These are phyloP conservation scores for Protophormia terraenovae DNA, from an alignment of 2,888 invertebrate species.

Conservation along the genomic window DNA sequence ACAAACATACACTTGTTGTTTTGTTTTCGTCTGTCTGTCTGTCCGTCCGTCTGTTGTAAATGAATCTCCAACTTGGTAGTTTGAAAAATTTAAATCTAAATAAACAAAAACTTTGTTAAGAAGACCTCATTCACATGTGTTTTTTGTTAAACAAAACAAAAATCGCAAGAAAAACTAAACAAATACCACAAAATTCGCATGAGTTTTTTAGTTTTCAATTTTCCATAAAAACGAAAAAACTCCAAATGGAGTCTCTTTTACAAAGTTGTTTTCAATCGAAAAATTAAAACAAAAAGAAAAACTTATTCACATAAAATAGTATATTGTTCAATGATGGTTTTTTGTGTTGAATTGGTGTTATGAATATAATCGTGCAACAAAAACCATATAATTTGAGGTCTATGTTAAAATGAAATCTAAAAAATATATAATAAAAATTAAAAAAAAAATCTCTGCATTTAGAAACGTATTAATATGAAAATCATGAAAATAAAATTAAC, in stretches of 20 bases:
- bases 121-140: slow-evolving; percentile 66
- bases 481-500: slow-evolving; percentile 19
- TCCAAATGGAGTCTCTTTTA: not conserved
- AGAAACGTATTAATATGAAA: not conserved
- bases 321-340: slow-evolving; percentile 34
- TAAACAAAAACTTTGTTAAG: not conserved
- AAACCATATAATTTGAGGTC: slow-evolving; percentile 39
- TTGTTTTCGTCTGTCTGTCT: not conserved
- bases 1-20: slow-evolving; percentile 1
- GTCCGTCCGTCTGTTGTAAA: not conserved
- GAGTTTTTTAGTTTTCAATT: not conserved
- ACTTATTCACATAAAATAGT: slow-evolving; percentile 36
- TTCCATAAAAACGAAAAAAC: not conserved
- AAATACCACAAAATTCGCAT: slow-evolving; percentile 52
- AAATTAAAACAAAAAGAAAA: slow-evolving; percentile 1
- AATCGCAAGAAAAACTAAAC: not conserved
- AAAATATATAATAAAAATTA: not conserved
- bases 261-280: not conserved
- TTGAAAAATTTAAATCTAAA: not conserved
- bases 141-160: not conserved
- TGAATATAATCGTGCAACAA: not conserved
- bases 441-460: not conserved
- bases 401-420: slow-evolving; percentile 38
- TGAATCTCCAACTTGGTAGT: not conserved
- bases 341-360: not conserved